Base-by-base conservation (phyloP, 2,888 invertebrate genomes). In the Drosophila ustulata region DNA sequence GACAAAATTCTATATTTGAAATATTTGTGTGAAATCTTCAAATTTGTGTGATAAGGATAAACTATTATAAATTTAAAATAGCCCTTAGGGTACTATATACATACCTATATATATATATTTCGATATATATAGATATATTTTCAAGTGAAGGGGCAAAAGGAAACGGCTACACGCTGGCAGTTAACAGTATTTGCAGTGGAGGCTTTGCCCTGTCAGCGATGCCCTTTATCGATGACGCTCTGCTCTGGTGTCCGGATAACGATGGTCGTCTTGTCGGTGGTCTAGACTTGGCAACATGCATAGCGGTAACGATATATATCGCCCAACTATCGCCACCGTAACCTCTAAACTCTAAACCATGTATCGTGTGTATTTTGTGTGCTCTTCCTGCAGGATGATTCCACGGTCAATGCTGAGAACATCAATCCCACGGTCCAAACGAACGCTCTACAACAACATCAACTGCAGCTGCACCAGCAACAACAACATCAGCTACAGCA, bases 201-300 rank as follows among this genome's bases (percentile, higher is more conserved):
- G 92, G 92, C 91, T 91, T 92, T 91, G 92, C 92, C 91, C 89
- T 91, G 83, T 91, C 95, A 95, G 95, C 96, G 94, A 97, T 97
- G 97, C 97, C 97, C 94, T 98, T 97, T 95, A 97, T 98, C 93
- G 97, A 98, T 94, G 97, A 98, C 95, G 97, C 98, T 93, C 94
- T 97, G 90, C 94, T 96, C 92, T 98, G 98, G 98, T 96, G 97
- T 94, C 97, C 97, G 91, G 97, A 97, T 94, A 97, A 97, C 94
- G 97, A 97, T 94, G 97, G 97, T 93, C 97, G 97, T 93, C 97
- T 97, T 95, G 97, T 97, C 91, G 91, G 91, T 82, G 91, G 91
- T 66, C 88, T 91, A 90, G 97, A 97, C 92, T 94, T 97, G 92
- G 96, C 97, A 88, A 96, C 96, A 93, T 97, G 97, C 93, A 95